A percentile compares a stretch with the other conserved stretches of the same genome.
These are phyloP conservation scores for Neomonachus schauinslandi DNA, from an alignment of 2,113 vertebrate genomes.

Conservation along the genomic window DNA sequence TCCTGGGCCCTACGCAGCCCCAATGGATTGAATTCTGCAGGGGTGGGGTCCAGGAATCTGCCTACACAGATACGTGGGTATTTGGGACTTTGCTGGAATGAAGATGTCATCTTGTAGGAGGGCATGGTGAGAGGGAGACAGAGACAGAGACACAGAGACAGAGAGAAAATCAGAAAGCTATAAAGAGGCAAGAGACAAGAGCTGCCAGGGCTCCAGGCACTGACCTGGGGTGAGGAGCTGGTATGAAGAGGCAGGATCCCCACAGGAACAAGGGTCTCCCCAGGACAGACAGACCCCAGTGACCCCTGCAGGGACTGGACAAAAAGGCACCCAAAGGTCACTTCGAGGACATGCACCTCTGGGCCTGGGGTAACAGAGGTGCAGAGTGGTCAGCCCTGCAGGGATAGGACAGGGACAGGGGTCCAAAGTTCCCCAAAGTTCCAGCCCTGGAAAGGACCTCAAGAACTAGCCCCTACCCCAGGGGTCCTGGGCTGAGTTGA, in stretches of 20 bases:
- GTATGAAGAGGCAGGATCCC: rapidly evolving
- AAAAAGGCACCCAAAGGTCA: neutral
- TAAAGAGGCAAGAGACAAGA: neutral
- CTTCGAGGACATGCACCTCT: neutral
- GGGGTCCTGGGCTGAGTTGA: neutral
- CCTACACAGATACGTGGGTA: neutral
- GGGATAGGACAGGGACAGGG: rapidly evolving
- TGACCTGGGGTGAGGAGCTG: too few relatives aligned
- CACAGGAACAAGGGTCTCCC: rapidly evolving
- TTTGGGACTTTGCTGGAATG: neutral
- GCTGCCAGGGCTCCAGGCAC: rapidly evolving
- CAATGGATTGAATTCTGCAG: neutral
- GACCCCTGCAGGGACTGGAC: too few relatives aligned
- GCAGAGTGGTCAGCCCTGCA: rapidly evolving
- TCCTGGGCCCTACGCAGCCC: neutral
- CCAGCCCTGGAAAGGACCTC: neutral
- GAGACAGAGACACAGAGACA: too few relatives aligned
- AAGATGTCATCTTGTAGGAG: neutral
- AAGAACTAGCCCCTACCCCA: neutral
- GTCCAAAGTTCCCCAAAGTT: too few relatives aligned
- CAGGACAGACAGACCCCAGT: neutral
- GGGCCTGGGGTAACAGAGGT: rapidly evolving
- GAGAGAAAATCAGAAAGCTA: neutral
- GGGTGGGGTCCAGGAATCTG: neutral
- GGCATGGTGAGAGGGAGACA: neutral